Conservation (phyloP, 2,113 vertebrate genomes). For the Parotia lawesii region DNA sequence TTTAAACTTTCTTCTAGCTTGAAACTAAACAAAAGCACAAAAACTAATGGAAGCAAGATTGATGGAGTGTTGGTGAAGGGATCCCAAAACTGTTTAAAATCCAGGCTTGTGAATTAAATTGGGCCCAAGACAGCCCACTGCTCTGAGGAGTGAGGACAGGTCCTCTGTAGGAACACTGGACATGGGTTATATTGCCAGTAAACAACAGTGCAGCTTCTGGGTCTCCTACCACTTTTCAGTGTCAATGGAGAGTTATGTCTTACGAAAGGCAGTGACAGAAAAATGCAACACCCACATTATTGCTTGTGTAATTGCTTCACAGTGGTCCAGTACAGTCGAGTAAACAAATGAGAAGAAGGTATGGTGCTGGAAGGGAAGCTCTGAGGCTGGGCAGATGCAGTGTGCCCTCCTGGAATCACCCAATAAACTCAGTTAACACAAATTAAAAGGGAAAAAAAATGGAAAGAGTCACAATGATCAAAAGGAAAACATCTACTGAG, state of each 20-base stretch:
- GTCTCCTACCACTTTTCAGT: background rate
- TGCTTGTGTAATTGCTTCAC: constrained; percentile 2
- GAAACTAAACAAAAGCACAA: constrained; percentile 25
- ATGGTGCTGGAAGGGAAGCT: background rate
- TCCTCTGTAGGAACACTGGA: background rate
- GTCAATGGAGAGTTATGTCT: background rate
- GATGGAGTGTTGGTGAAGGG: constrained; percentile 1
- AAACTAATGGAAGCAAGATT: background rate
- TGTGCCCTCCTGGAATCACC: background rate
- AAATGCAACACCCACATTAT: background rate
- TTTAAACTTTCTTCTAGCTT: background rate
- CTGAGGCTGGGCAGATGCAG: background rate
- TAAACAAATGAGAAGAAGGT: background rate
- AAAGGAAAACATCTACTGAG: background rate
- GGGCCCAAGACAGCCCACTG: background rate
- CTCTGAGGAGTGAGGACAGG: constrained; percentile 1
- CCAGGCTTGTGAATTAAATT: constrained; percentile 5
- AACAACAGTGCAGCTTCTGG: background rate
- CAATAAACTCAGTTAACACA: background rate
- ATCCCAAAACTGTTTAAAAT: constrained; percentile 11
- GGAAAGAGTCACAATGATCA: background rate
- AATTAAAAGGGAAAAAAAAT: background rate
- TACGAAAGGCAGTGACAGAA: background rate
- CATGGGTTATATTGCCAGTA: background rate
- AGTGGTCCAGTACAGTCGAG: background rate